Conservation (phyloP, 2,113 vertebrate genomes). For the Tragelaphus scriptus region DNA sequence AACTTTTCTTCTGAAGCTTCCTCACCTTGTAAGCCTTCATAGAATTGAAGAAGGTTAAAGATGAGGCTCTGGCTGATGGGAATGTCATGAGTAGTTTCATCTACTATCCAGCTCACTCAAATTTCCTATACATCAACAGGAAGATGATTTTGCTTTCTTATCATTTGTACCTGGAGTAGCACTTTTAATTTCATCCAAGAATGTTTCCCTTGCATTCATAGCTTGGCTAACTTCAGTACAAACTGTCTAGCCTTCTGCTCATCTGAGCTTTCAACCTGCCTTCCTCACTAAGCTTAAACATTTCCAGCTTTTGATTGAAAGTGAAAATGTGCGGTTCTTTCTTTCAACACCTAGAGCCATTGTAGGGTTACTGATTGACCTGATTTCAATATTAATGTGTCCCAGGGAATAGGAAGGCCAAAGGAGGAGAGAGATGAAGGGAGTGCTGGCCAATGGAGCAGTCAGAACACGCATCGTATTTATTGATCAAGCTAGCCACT, state of each 20-base stretch:
- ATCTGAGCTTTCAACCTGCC: neutral
- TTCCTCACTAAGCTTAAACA: neutral
- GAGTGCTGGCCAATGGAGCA: neutral
- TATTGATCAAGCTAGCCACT: neutral
- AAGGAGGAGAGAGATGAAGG: neutral
- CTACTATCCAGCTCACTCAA: neutral
- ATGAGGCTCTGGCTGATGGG: neutral
- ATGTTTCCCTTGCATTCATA: neutral
- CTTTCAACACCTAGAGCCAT: neutral
- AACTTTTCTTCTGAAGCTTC: neutral
- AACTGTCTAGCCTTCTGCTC: neutral
- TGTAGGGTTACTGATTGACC: neutral
- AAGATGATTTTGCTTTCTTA: neutral
- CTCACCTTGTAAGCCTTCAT: neutral
- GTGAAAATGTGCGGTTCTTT: neutral
- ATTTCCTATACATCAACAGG: neutral
- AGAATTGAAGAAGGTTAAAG: neutral
- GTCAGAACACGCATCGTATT: neutral
- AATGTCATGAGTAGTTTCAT: neutral
- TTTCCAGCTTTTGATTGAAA: neutral
- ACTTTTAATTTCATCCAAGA: neutral
- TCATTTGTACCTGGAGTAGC: neutral
- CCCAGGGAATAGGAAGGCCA: neutral
- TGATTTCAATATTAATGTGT: neutral
- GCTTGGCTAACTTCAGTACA: neutral